Evolutionary conservation across 2,113 vertebrate species (phyloP).

Genomic region (Tragelaphus scriptus): DNA sequence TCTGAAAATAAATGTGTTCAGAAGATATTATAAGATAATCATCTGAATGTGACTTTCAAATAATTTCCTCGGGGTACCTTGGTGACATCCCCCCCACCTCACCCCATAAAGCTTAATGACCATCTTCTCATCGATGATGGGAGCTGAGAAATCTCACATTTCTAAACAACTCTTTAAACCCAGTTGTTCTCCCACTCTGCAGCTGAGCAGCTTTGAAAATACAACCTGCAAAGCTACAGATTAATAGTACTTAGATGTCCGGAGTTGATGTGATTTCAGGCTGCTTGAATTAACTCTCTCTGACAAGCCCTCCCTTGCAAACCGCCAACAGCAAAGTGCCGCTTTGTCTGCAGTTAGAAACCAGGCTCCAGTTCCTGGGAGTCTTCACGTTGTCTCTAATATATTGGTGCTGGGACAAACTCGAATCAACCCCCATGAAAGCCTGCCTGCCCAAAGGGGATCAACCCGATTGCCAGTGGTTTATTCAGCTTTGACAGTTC

Average conservation of each 20-base stretch:
- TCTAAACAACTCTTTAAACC: slow-evolving; percentile 32
- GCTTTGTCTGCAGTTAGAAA: slow-evolving; percentile 72
- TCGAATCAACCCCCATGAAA: slow-evolving; percentile 71
- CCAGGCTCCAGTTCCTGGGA: slow-evolving; percentile 58
- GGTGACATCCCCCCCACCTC: neutral
- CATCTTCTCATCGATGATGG: slow-evolving; percentile 51
- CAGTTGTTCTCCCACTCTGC: neutral
- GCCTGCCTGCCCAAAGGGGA: slow-evolving; percentile 74
- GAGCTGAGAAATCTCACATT: slow-evolving; percentile 40
- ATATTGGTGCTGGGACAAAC: slow-evolving; percentile 70
- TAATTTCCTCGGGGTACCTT: neutral
- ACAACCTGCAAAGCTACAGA: slow-evolving; percentile 67
- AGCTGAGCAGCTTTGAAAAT: slow-evolving; percentile 55
- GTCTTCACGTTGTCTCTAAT: slow-evolving; percentile 68
- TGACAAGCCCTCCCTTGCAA: slow-evolving; percentile 73
- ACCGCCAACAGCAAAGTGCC: slow-evolving; percentile 67
- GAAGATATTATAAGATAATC: neutral
- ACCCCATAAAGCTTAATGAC: neutral
- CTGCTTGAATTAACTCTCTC: slow-evolving; percentile 75
- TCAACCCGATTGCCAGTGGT: slow-evolving; percentile 74
- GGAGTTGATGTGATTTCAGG: slow-evolving; percentile 70
- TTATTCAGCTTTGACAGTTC: slow-evolving; percentile 80
- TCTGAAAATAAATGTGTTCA: neutral
- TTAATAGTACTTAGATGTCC: slow-evolving; percentile 69
- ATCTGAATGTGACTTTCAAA: neutral